Evolutionary conservation across 2,113 vertebrate species (phyloP).

Genomic region (Apus apus): DNA sequence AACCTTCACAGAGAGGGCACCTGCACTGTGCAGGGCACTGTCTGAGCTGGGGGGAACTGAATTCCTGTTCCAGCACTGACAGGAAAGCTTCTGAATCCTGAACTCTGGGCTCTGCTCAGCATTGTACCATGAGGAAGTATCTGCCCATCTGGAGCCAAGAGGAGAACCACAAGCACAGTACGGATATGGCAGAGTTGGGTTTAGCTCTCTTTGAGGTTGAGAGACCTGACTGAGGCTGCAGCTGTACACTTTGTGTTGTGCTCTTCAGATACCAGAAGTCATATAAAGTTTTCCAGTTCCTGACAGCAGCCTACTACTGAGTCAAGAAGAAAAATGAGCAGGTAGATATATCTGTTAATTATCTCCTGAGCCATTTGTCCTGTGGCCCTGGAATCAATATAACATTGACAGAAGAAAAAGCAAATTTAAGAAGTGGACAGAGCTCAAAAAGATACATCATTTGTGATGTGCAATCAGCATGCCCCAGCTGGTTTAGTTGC

Average conservation of each 20-base stretch:
- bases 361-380: neutral
- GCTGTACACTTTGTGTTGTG: no score
- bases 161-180: neutral
- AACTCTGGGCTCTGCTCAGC: neutral
- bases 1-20: neutral
- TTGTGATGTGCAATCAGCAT: neutral
- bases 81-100: neutral
- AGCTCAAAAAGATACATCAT: neutral
- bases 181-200: neutral
- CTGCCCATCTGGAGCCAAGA: neutral
- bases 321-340: neutral
- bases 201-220: neutral
- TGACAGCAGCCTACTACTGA: neutral
- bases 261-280: neutral
- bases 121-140: neutral
- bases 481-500: neutral
- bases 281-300: neutral
- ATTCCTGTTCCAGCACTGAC: neutral
- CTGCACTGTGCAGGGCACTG: neutral
- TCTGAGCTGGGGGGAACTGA: neutral
- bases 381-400: neutral
- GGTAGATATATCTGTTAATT: neutral
- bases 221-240: neutral
- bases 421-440: neutral
- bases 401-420: neutral